Evolutionary conservation across 2,888 invertebrate genomes (phyloP), one percentile per base, ranked within the genome.

Genomic region (Ctena decussata): DNA sequence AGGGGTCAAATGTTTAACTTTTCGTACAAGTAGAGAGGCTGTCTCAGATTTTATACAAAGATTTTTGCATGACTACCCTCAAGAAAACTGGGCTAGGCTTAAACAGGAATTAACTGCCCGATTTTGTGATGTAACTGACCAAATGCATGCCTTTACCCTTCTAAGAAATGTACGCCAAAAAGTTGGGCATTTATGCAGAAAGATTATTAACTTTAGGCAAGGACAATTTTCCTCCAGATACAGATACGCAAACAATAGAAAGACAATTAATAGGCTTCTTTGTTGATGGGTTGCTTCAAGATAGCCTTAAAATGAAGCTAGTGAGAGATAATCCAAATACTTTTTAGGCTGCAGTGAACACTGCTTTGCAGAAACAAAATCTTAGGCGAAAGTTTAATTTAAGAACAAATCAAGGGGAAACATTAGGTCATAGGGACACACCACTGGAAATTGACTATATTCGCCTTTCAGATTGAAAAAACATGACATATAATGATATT

Each of bases 261-360:
- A 49, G 57, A n/a, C 70, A 78, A 30, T 53, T 78, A 15, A 78
- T 72, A 1, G 78, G 65, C 6, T 65, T 78, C 32, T 78, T 78
- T 71, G 30, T 78, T 0, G 78, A 78, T 53, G 78, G 78, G 2
- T 35, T 78, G 18, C 12, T 27, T 0, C 37, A 71, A 24, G 71
- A 78, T 35, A 35, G 44, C 15, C 37, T 78, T 5, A 78, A 71
- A 78, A 72, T 78, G 72, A 71, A 72, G 37, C n/a, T 78, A n/a
- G 0, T 78, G 3, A 71, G 78, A n/a, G 78, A 78, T 27, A 60
- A 72, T n/a, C 78, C 78, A 1, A 44, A 65, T 44, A 74, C 44
- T 3, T 44, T 80, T 21, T 44, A 73, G 12, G 74, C 44, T 21
- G 74, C 80, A 2, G 53, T 80, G 30, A 60, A 41, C 5, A 53